These are phyloP conservation scores for Hapalemur alaotrensis DNA, from an alignment of 2,797 vertebrate species.

Conservation along the genomic window DNA sequence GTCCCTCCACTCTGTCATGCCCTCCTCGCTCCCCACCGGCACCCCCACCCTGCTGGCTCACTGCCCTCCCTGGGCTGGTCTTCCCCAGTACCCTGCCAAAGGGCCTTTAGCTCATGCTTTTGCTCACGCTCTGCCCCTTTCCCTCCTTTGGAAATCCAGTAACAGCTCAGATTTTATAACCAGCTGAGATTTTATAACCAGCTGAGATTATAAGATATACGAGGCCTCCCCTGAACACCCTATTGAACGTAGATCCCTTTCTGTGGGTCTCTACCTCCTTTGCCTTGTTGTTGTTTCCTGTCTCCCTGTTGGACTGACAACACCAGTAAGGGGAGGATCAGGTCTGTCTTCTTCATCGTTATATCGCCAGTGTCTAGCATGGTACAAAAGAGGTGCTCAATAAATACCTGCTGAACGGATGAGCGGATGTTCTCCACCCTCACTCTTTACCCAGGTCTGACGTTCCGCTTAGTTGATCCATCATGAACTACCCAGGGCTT, in stretches of 20 bases:
- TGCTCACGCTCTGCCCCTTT: background rate
- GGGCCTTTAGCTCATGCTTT: background rate
- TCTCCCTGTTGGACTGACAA: background rate
- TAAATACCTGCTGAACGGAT: background rate
- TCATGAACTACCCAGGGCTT: background rate
- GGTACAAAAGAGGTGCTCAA: background rate
- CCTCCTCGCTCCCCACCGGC: background rate
- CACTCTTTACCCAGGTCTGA: background rate
- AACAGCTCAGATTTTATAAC: background rate
- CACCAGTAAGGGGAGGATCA: background rate
- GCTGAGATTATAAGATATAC: background rate
- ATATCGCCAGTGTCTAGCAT: background rate
- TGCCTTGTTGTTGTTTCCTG: background rate
- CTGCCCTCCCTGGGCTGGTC: background rate
- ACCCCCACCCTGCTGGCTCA: background rate
- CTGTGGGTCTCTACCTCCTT: background rate
- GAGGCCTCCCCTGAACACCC: background rate
- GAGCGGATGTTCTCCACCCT: background rate
- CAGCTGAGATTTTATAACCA: background rate
- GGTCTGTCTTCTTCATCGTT: background rate
- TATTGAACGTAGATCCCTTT: background rate
- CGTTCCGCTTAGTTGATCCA: background rate
- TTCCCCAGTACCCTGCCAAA: background rate
- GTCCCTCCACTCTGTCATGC: background rate
- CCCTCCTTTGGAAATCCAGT: background rate